phyloP scores from a whole-genome alignment of 2,113 vertebrate genomes.

The Chroicocephalus ridibundus region DNA sequence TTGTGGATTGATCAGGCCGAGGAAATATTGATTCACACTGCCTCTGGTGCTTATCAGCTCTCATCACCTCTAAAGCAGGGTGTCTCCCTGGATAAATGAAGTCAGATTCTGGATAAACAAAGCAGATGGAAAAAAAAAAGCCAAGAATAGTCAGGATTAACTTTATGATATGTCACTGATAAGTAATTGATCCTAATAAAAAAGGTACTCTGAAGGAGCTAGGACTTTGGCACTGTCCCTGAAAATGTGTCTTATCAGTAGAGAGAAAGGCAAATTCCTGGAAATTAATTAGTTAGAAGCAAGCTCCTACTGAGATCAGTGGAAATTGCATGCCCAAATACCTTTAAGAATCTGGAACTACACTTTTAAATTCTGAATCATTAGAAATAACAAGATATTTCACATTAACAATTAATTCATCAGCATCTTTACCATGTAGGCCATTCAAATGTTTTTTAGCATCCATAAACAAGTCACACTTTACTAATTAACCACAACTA shows the following conservation, averaged over 20 bases:
- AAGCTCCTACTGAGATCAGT: not conserved
- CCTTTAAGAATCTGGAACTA: not conserved
- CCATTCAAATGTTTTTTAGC: not conserved
- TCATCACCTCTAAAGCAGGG: not conserved
- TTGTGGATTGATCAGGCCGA: not conserved
- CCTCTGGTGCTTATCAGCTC: not conserved
- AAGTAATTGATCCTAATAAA: not conserved
- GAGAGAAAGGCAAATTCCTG: not conserved
- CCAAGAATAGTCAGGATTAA: not conserved
- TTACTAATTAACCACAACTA: constrained; percentile 7
- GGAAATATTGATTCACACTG: not conserved
- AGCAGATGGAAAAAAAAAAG: not conserved
- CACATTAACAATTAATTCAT: not conserved
- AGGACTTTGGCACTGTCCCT: not conserved
- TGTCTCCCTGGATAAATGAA: not conserved
- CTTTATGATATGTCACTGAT: not conserved
- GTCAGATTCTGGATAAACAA: not conserved
- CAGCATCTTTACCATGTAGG: not conserved
- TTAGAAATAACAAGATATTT: not conserved
- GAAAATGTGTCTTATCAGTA: not conserved
- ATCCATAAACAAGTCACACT: constrained; percentile 11
- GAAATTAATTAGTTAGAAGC: not conserved
- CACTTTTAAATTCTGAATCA: not conserved
- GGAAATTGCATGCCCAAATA: not conserved
- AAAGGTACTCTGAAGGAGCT: not conserved